Conservation (phyloP, 2,113 vertebrate species). For the Vireo altiloquus region DNA sequence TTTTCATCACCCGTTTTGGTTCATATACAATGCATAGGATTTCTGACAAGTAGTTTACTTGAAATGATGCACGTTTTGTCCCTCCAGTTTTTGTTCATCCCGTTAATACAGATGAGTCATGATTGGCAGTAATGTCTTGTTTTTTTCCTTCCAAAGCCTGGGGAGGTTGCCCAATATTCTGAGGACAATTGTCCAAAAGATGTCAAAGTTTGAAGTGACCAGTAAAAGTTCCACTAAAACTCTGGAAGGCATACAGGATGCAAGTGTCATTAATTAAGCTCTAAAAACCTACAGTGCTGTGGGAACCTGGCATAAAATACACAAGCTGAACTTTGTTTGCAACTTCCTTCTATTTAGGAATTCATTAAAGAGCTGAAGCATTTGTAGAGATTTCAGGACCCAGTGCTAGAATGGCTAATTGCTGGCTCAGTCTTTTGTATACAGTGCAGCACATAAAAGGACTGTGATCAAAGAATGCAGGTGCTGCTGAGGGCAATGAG, state of each 20-base stretch:
- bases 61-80: not conserved
- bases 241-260: slow-evolving; percentile 64
- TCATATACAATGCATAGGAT: slow-evolving; percentile 17
- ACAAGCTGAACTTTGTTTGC: slow-evolving; percentile 54
- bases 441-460: slow-evolving; percentile 44
- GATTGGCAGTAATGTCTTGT: not conserved
- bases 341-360: slow-evolving; percentile 61
- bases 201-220: slow-evolving; percentile 68
- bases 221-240: slow-evolving; percentile 59
- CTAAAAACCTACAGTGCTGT: slow-evolving; percentile 71
- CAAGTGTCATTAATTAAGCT: slow-evolving; percentile 73
- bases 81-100: not conserved
- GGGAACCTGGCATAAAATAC: slow-evolving; percentile 68
- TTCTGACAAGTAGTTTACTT: slow-evolving; percentile 19
- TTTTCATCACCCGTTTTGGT: not conserved
- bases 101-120: not conserved
- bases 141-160: slow-evolving; percentile 36
- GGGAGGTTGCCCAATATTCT: slow-evolving; percentile 46
- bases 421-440: slow-evolving; percentile 51
- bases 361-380: slow-evolving; percentile 46
- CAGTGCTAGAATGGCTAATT: slow-evolving; percentile 59
- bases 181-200: slow-evolving; percentile 53
- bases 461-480: slow-evolving; percentile 66
- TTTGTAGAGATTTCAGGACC: slow-evolving; percentile 24
- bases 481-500: slow-evolving; percentile 50